phyloP scores from a whole-genome alignment of 2,113 vertebrate genomes.

The Leucopsar rothschildi region DNA sequence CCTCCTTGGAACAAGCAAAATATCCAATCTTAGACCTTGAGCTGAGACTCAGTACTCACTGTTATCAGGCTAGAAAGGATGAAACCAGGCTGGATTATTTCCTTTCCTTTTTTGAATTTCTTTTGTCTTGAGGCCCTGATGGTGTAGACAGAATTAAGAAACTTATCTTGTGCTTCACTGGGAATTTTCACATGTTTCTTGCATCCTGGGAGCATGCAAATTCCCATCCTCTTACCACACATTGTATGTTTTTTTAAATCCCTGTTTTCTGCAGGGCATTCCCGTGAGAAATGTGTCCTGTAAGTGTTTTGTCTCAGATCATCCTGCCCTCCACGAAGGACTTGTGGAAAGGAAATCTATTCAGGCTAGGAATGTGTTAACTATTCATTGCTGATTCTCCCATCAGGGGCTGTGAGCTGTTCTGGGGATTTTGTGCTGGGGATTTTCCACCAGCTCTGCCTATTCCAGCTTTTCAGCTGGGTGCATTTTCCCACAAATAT shows the following conservation, averaged over 20 bases:
- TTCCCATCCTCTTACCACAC: neutral
- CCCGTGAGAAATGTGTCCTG: neutral
- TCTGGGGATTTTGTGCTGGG: conserved; percentile 6
- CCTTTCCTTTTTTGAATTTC: neutral
- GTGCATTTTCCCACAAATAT: neutral
- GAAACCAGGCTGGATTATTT: neutral
- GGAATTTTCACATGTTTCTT: neutral
- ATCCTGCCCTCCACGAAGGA: neutral
- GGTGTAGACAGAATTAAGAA: neutral
- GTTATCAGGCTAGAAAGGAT: neutral
- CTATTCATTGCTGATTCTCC: neutral
- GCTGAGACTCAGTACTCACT: neutral
- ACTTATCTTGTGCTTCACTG: neutral
- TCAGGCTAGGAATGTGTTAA: neutral
- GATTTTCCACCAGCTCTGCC: conserved; percentile 41
- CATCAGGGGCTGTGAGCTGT: neutral
- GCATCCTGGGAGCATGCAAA: neutral
- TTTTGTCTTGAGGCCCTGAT: neutral
- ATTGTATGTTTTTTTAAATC: neutral
- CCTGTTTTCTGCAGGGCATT: neutral
- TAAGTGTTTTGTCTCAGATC: neutral
- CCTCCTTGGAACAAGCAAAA: neutral
- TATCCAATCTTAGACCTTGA: neutral
- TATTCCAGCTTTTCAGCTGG: neutral
- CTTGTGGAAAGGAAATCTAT: neutral